These are phyloP conservation scores for Zoanthus solanderi DNA, from an alignment of 92 coral and sea anemone genomes.

Conservation along the genomic window DNA sequence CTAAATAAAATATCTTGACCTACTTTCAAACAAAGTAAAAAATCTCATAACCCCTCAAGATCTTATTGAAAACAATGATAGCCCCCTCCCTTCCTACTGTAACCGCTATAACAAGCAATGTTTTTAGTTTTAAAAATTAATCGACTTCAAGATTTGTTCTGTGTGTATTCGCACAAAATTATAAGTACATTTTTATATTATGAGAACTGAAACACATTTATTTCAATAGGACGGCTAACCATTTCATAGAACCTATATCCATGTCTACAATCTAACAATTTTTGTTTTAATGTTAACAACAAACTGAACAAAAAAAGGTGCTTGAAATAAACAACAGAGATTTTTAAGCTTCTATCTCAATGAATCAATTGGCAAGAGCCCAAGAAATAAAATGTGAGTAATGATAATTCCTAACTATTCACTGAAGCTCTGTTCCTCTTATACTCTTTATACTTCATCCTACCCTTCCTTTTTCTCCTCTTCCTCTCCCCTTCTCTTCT, in stretches of 20 bases:
- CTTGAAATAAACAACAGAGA: too few relatives aligned
- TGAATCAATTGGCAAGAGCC: too few relatives aligned
- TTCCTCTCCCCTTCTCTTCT: too few relatives aligned
- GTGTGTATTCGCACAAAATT: not conserved
- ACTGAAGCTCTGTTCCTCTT: too few relatives aligned
- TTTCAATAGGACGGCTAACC: not conserved
- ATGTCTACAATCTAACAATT: not conserved
- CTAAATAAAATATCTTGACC: not conserved
- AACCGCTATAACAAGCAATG: not conserved
- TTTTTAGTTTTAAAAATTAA: not conserved
- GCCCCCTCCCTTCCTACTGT: not conserved
- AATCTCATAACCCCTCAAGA: conserved; percentile 3
- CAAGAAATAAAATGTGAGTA: too few relatives aligned
- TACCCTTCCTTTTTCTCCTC: too few relatives aligned
- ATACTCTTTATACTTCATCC: too few relatives aligned
- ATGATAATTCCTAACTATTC: too few relatives aligned
- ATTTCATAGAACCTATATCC: not conserved
- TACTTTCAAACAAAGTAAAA: not conserved
- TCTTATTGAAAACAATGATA: not conserved
- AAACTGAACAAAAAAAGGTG: too few relatives aligned
- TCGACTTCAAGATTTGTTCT: not conserved
- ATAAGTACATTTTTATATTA: not conserved
- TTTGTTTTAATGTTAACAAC: not conserved
- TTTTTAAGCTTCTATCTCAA: too few relatives aligned
- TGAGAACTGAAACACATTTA: not conserved